Conservation (phyloP, 2,888 invertebrate genomes). For the Nemapogon koenigi region DNA sequence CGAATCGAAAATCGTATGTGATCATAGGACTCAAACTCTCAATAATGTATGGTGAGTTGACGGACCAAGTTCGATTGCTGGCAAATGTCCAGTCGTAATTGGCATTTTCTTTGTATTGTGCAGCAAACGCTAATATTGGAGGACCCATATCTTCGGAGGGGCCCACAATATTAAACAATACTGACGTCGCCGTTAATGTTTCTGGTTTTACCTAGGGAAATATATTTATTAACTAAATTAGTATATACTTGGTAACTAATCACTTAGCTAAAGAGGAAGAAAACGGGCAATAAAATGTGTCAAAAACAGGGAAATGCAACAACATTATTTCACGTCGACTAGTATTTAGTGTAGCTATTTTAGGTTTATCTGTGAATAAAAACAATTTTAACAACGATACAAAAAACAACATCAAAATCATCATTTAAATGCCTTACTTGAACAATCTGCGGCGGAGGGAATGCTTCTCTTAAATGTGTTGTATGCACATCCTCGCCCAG, state of each 20-base stretch:
- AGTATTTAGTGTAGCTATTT: no score
- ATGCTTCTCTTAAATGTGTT: conserved; percentile 78
- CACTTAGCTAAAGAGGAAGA: no score
- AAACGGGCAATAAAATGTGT: no score
- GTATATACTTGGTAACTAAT: no score
- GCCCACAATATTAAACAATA: conserved; percentile 78
- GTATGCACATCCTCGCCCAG: conserved; percentile 72
- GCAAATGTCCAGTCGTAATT: conserved; percentile 74
- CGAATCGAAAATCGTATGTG: conserved; percentile 82
- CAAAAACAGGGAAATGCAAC: no score
- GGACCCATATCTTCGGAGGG: conserved; percentile 79
- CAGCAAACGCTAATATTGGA: conserved; percentile 75
- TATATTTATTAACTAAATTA: no score
- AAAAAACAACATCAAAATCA: no score
- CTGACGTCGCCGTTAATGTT: conserved; percentile 82
- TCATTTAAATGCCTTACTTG: no score
- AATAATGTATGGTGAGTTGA: conserved; percentile 80
- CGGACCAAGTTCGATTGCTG: conserved; percentile 78
- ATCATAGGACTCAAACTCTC: conserved; percentile 80
- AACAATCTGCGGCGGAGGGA: conserved; percentile 69
- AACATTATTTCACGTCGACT: no score
- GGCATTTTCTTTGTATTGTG: conserved; percentile 75
- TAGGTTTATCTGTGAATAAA: no score
- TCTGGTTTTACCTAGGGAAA: conserved; percentile 69
- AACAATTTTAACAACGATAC: no score